A percentile compares a stretch with the other conserved stretches of the same genome.
phyloP scores from a whole-genome alignment of 2,113 vertebrate species.

The Hassar affinis region DNA sequence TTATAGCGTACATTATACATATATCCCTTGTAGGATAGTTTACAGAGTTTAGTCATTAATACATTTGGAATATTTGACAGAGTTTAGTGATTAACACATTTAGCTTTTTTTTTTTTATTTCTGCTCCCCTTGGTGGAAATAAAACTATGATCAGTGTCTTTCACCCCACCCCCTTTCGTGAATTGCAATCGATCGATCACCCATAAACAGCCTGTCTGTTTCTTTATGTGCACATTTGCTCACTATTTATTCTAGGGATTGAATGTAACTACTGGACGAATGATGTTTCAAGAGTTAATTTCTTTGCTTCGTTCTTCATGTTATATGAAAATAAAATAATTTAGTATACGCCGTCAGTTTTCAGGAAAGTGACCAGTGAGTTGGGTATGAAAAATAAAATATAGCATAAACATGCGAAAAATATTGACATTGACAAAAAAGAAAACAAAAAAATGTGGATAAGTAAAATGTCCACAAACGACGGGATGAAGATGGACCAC shows the following conservation, averaged over 20 bases:
- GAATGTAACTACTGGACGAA: background rate
- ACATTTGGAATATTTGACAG: background rate
- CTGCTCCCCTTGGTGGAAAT: background rate
- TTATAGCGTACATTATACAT: background rate
- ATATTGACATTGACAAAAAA: background rate
- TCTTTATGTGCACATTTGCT: background rate
- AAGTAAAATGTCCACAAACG: background rate
- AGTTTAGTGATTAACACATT: too few relatives aligned
- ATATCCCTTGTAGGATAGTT: background rate
- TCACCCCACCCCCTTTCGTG: background rate
- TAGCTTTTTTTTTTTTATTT: background rate
- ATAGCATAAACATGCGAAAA: background rate
- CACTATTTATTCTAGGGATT: background rate
- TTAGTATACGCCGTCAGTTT: background rate
- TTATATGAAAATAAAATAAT: background rate
- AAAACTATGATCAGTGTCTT: background rate
- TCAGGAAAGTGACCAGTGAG: background rate
- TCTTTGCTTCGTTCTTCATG: background rate
- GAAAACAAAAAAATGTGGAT: background rate
- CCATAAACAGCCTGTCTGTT: background rate
- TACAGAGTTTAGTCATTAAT: background rate
- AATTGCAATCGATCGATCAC: slow-evolving; percentile 17
- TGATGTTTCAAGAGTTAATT: too few relatives aligned
- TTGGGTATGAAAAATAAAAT: background rate
- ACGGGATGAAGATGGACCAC: background rate